These are phyloP conservation scores for Ptychoptera albimana DNA, from an alignment of 2,888 invertebrate species.

Conservation along the genomic window DNA sequence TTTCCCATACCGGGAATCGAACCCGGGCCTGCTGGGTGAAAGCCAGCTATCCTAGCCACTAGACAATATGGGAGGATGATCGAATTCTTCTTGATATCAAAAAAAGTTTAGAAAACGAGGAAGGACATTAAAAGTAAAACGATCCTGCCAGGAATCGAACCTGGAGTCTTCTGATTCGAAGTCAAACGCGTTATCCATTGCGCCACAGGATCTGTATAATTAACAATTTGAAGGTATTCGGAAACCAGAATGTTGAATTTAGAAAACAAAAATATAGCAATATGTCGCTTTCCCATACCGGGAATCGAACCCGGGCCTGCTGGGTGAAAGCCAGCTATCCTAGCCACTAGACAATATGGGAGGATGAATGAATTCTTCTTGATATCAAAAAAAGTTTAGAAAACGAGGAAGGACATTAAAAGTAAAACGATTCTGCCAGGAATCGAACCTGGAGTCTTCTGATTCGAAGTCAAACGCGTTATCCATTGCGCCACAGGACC, in stretches of 20 bases:
- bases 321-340: conserved; percentile 6
- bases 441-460: conserved; percentile 5
- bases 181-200: conserved; percentile 5
- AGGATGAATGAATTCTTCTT: too few relatives aligned
- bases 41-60: conserved; percentile 6
- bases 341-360: conserved; percentile 9
- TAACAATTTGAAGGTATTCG: too few relatives aligned
- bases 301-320: conserved; percentile 6
- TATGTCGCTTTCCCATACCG: conserved; percentile 4
- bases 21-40: conserved; percentile 6
- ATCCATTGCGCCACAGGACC: conserved; percentile 1
- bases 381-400: too few relatives aligned
- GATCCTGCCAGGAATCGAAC: conserved; percentile 4
- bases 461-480: conserved; percentile 5
- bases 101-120: too few relatives aligned
- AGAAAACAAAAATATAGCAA: too few relatives aligned
- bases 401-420: too few relatives aligned
- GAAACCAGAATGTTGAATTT: too few relatives aligned
- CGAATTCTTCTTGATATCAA: too few relatives aligned
- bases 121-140: too few relatives aligned
- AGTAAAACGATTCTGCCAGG: not conserved
- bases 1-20: conserved; percentile 5
- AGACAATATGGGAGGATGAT: conserved; percentile 7
- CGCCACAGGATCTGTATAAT: not conserved
- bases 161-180: conserved; percentile 5